Evolutionary conservation across 2,113 vertebrate species (phyloP).

Genomic region (Hydrolagus affinis): DNA sequence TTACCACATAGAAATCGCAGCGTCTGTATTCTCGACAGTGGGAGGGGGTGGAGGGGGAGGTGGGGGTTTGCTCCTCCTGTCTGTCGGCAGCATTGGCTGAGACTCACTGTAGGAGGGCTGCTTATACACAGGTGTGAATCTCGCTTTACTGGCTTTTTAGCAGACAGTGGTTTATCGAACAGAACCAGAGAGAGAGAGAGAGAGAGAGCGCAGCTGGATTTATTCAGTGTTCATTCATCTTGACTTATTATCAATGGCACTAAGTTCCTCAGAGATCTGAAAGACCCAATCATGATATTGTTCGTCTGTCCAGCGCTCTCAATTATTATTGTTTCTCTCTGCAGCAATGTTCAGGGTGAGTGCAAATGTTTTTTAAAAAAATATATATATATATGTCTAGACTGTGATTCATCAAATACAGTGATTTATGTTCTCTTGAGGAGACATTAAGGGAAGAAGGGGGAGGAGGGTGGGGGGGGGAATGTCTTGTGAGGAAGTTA

Average conservation of each 20-base stretch:
- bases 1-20: not conserved
- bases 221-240: not conserved
- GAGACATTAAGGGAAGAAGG: too few relatives aligned
- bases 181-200: too few relatives aligned
- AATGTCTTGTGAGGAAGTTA: too few relatives aligned
- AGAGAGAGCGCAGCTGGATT: not conserved
- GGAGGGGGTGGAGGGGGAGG: too few relatives aligned
- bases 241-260: not conserved
- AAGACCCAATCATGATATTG: not conserved
- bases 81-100: not conserved
- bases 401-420: too few relatives aligned
- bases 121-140: not conserved
- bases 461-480: too few relatives aligned
- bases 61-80: too few relatives aligned
- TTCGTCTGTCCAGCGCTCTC: not conserved
- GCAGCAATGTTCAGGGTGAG: constrained; percentile 4
- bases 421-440: too few relatives aligned
- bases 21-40: not conserved
- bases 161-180: not conserved
- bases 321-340: not conserved
- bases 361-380: not conserved
- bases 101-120: not conserved
- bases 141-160: not conserved
- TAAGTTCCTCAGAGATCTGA: not conserved
- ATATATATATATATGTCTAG: too few relatives aligned